phyloP scores from a whole-genome alignment of 2,888 invertebrate genomes.

The Oscheius sp. region DNA sequence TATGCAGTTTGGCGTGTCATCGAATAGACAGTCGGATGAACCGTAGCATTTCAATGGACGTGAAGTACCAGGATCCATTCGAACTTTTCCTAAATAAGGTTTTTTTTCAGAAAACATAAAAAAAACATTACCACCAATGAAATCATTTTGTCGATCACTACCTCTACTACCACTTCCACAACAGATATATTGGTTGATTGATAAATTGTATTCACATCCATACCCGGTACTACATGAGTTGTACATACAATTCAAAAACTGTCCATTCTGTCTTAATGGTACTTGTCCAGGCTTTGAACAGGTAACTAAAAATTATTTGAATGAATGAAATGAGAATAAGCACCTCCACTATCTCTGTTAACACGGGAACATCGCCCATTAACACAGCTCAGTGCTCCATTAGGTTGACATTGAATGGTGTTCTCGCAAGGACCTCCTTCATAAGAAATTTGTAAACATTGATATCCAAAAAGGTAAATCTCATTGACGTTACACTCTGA shows the following conservation, averaged over 20 bases:
- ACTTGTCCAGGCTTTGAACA: slow-evolving; percentile 20
- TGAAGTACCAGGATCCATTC: slow-evolving; percentile 25
- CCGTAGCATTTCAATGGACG: slow-evolving; percentile 21
- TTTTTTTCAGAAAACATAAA: background rate
- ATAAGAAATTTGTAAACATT: slow-evolving; percentile 14
- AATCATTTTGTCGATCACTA: slow-evolving; percentile 18
- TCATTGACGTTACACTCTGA: slow-evolving; percentile 30
- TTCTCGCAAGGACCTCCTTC: slow-evolving; percentile 24
- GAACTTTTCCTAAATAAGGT: slow-evolving; percentile 7
- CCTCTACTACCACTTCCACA: slow-evolving; percentile 19
- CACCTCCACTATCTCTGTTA: slow-evolving; percentile 6
- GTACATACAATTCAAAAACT: slow-evolving; percentile 28
- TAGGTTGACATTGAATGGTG: slow-evolving; percentile 29
- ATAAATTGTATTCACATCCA: slow-evolving; percentile 29
- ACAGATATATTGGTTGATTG: slow-evolving; percentile 28
- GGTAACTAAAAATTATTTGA: slow-evolving; percentile 8
- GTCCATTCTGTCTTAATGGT: slow-evolving; percentile 12
- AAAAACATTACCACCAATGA: slow-evolving; percentile 13
- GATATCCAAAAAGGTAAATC: slow-evolving; percentile 8
- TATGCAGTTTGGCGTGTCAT: slow-evolving; percentile 30
- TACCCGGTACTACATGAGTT: slow-evolving; percentile 25
- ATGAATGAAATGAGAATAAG: background rate
- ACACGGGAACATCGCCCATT: slow-evolving; percentile 7
- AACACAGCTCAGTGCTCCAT: slow-evolving; percentile 11
- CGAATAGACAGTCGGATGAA: slow-evolving; percentile 21